Evolutionary conservation across 2,113 vertebrate species (phyloP).

Genomic region (Herpetotheres cachinnans): DNA sequence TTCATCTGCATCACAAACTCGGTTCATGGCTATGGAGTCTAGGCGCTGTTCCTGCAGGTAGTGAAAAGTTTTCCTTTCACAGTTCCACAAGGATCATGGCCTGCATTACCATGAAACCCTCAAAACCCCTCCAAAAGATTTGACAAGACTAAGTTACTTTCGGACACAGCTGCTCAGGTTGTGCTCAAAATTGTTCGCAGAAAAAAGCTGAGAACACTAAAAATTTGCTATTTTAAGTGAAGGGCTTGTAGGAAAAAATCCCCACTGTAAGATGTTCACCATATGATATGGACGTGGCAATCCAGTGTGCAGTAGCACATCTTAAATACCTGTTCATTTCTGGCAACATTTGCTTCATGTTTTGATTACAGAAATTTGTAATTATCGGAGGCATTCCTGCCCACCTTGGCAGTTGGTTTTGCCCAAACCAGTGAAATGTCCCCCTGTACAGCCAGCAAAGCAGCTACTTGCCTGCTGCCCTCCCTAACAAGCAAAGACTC

Average conservation of each 20-base stretch:
- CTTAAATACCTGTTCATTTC: neutral
- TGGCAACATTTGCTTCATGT: neutral
- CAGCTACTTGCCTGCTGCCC: neutral
- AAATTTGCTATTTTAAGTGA: neutral
- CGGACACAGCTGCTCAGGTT: neutral
- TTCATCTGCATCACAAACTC: neutral
- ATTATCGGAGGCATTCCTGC: neutral
- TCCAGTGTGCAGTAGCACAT: neutral
- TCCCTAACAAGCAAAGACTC: neutral
- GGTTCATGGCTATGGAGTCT: rapidly evolving
- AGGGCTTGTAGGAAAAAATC: neutral
- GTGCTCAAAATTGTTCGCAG: neutral
- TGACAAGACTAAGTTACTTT: too few species aligned
- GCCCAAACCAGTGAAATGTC: neutral
- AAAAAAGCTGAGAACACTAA: too few species aligned
- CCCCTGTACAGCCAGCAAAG: neutral
- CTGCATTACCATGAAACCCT: neutral
- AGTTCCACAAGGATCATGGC: neutral
- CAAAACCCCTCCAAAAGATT: neutral
- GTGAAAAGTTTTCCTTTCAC: neutral
- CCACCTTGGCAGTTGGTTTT: neutral
- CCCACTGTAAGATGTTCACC: neutral
- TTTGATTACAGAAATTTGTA: neutral
- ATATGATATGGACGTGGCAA: rapidly evolving
- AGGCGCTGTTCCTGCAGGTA: too few species aligned